Conservation (phyloP, 2,888 invertebrate species). For the Xylocampa areola region DNA sequence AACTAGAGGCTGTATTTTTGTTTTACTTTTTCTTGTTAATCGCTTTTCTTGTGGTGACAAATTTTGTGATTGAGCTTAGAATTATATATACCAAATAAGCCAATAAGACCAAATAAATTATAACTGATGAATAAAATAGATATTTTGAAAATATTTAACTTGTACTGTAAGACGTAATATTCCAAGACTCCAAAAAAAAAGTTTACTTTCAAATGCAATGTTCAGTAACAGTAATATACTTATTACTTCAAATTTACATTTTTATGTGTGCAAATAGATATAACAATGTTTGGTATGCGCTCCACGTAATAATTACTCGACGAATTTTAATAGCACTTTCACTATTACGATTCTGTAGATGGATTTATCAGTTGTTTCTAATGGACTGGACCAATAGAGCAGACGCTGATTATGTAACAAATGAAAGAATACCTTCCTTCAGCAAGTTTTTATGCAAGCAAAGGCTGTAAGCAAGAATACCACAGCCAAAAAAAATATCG, state of each 20-base stretch:
- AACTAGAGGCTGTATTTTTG: no score
- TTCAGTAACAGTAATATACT: slow-evolving; percentile 4
- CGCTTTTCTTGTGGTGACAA: no score
- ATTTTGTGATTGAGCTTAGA: no score
- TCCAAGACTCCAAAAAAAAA: not conserved
- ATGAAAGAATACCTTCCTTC: slow-evolving; percentile 5
- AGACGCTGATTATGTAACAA: slow-evolving; percentile 14
- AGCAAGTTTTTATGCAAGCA: not conserved
- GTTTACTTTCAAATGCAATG: slow-evolving; percentile 42
- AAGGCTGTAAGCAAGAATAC: slow-evolving; percentile 1
- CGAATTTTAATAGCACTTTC: slow-evolving; percentile 47
- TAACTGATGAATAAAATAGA: no score
- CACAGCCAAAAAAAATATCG: slow-evolving; percentile 13
- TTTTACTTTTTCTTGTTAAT: no score
- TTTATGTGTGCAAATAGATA: slow-evolving; percentile 31
- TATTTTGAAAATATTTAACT: no score
- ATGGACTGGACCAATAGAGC: not conserved
- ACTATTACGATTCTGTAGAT: slow-evolving; percentile 34
- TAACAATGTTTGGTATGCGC: slow-evolving; percentile 21
- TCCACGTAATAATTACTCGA: slow-evolving; percentile 34
- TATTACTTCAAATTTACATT: slow-evolving; percentile 41
- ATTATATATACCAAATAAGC: no score
- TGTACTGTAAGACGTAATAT: slow-evolving; percentile 4
- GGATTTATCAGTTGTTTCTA: slow-evolving; percentile 23
- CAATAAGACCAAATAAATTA: no score